These are phyloP conservation scores for Congeria kusceri DNA, from an alignment of 2,888 invertebrate genomes.

Conservation along the genomic window DNA sequence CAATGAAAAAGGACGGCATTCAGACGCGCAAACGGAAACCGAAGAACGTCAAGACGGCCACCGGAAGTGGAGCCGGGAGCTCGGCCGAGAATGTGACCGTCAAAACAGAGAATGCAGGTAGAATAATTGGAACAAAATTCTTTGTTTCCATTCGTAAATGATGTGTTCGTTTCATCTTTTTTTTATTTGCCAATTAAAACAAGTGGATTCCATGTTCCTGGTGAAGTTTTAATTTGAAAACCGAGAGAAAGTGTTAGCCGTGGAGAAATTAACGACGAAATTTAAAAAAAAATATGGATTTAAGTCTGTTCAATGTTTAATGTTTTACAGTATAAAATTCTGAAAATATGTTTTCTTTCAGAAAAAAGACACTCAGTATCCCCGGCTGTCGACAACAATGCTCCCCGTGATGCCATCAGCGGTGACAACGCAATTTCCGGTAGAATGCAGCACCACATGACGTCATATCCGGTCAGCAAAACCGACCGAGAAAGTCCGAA, in stretches of 20 bases:
- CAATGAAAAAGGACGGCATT: slow-evolving; percentile 98
- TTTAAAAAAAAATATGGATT: too few relatives aligned
- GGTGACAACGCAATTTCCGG: slow-evolving; percentile 50
- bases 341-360: slow-evolving; percentile 3
- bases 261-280: too few relatives aligned
- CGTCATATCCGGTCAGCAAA: slow-evolving; percentile 55
- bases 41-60: slow-evolving; percentile 69
- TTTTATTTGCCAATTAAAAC: too few relatives aligned
- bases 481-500: slow-evolving; percentile 59
- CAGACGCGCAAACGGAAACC: slow-evolving; percentile 95
- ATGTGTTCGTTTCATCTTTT: too few relatives aligned
- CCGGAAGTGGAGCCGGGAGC: slow-evolving; percentile 18
- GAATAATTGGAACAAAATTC: too few relatives aligned
- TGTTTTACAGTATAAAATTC: too few relatives aligned
- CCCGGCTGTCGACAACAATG: slow-evolving; percentile 40
- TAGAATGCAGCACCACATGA: slow-evolving; percentile 49
- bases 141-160: too few relatives aligned
- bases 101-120: slow-evolving; percentile 45
- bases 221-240: too few relatives aligned
- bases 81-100: slow-evolving; percentile 14
- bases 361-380: slow-evolving; percentile 56
- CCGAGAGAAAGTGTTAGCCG: too few relatives aligned
- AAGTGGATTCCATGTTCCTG: too few relatives aligned
- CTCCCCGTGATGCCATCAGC: slow-evolving; percentile 34
- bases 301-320: too few relatives aligned